Base-by-base conservation (phyloP, 2,888 invertebrate genomes). In the Toxonevra muliebris region DNA sequence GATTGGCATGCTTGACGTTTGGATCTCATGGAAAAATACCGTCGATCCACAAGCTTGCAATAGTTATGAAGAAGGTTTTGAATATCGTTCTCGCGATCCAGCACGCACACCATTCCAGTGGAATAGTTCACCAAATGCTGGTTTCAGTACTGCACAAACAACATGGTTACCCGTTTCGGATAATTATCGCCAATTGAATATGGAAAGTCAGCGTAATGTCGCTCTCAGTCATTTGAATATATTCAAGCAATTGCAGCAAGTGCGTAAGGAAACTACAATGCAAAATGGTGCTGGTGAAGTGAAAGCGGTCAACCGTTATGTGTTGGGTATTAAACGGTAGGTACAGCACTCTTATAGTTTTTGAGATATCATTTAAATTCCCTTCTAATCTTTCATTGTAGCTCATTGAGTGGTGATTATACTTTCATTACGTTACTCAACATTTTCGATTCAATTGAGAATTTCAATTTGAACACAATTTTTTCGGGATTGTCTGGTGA, bases 1-100 rank as follows among this genome's bases (percentile, higher is more conserved):
- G 82, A 87, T 95, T 61, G 94, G 92, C 10, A 92, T 94, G 92
- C 86, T 87, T 1, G 90, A 93, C 77, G 88, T 86, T 3, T 80
- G 81, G 73, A 86, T 91, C n/a, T 48, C 87, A n/a, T 91, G 88
- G 87, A 80, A 87, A 8, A 87, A 91, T 58, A 91, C 90, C 0
- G 82, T 87, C 1, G 92, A 91, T 83, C 89, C 91, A 0, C 87
- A 88, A 59, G 91, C 90, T 0, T 89, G 89, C 78, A 89, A 89
- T 76, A 88, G 89, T 0, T 88, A 89, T 66, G 87, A 88, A 0
- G 75, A 87, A 0, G 87, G 88, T 73, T 92, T 90, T 80, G 84
- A 86, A 75, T 76, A 84, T 59, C 86, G 80, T 11, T 89, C 89
- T 0, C 79, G 92, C 1, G 92, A 92, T 82, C 86, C 89, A 0